Base-by-base conservation (phyloP, 2,888 invertebrate genomes). In the Muschampia staudingeri region DNA sequence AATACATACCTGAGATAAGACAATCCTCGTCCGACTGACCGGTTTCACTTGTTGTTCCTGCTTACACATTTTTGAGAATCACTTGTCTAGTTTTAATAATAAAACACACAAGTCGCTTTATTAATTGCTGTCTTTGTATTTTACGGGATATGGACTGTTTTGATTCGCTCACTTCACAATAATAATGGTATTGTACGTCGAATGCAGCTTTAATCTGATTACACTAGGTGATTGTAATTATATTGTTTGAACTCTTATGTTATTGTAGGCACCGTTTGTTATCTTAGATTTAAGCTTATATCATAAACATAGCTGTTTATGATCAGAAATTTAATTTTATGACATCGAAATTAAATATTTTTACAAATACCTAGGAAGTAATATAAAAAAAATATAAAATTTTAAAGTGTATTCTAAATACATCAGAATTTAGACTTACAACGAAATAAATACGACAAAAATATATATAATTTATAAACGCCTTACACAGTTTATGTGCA, bases 1-100 rank as follows among this genome's bases (percentile, higher is more conserved):
- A 40, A 11, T 7, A 69, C 85, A 67, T 83, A 86, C 85, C 85
- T 86, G 85, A 75, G 85, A 86, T 69, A 86, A 78, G 5, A 86
- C 78, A 67, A 79, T 42, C 42, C 84, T 82, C 37, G 80, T 76
- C 30, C 85, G 83, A 69, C 83, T 83, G 71, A 83, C 61, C 70
- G 77, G 65, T 25, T 70, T 48, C 40, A 80, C 77, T 80, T 75
- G 72, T 42, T 19, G 61, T 67, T 80, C 67, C 79, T 79, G 61
- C 14, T 73, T 69, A 52, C 75, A 72, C 80, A 80, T 80, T 69
- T 75, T 80, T 5, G n/a, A 67, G 19, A 56, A 56, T 56, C n/a
- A 56, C 56, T 56, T 56, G 19, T 56, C 56, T 56, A 56, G 7
- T 56, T 19, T 8, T 56, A 56, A 44, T 19, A 56, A 25, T 25